Base-by-base conservation (phyloP, 2,888 invertebrate species). In the Chouioia cunea region DNA sequence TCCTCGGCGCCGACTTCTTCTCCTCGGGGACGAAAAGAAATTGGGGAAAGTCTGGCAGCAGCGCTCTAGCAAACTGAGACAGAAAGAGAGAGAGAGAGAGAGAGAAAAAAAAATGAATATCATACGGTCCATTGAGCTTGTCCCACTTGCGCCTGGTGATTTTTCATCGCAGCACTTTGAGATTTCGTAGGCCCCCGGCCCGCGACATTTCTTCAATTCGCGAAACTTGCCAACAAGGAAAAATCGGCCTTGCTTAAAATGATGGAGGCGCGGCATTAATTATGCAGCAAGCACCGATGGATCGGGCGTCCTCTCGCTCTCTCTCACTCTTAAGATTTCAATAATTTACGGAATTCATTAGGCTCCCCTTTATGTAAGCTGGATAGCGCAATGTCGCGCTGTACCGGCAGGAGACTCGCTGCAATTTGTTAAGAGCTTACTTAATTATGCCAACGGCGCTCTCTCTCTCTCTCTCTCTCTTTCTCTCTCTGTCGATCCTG, bases 271-370 rank as follows among this genome's bases (percentile, higher is more conserved):
- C 12, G 46, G 53, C 50, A 62, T 71, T 66, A 71, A 71, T 71
- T 66, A 71, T 71, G 60, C 65, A 65, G 47, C 54, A 27, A n/a
- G 22, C 16, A 48, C 54, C 62, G 56, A 65, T 66, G 62, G 65
- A 71, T 71, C 62, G 48, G 52, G 58, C 27, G 70, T 60, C 65
- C 62, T 52, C 18, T 52, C 18, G 12, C 27, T 36, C 64, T 70
- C 53, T 2, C 53, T 22, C n/a, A n/a, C 64, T 70, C 65, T 66
- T 59, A 66, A 57, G 65, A 60, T 71, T 71, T 71, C 65, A 71
- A 71, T 71, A 71, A 71, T 71, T 71, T 71, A 71, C 70, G 65
- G 70, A 71, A 71, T 71, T 71, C 70, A 65, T 71, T 66, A 71
- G 43, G 46, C 12, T 4, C 56, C 56, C 69, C 69, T 59, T 70